Evolutionary conservation across 2,113 vertebrate genomes (phyloP).

Genomic region (Nothoprocta pentlandii): DNA sequence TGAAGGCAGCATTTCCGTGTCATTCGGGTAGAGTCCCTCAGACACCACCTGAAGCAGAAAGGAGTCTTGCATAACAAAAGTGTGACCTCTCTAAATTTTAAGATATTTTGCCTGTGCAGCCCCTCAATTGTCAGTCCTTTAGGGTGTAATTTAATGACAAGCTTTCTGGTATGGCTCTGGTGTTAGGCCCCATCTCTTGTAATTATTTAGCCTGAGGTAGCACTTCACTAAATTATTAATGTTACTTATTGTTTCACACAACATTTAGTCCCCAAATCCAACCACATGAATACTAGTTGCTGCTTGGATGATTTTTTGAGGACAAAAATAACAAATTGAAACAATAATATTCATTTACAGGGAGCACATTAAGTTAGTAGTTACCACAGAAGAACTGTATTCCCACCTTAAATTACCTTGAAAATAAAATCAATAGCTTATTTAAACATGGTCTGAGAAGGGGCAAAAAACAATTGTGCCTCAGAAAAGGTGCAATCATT

Average conservation of each 20-base stretch:
- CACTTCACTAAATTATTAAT: slow-evolving; percentile 42
- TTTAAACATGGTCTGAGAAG: slow-evolving; percentile 57
- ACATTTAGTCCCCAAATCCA: background rate
- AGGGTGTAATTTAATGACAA: background rate
- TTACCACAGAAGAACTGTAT: slow-evolving; percentile 63
- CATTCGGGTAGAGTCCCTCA: background rate
- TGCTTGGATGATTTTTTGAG: background rate
- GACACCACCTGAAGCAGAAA: background rate
- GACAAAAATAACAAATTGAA: slow-evolving; percentile 55
- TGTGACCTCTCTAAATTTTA: background rate
- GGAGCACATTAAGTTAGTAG: slow-evolving; percentile 29
- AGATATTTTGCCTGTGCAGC: background rate
- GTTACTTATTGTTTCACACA: background rate
- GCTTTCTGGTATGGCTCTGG: background rate
- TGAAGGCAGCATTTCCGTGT: background rate
- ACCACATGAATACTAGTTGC: background rate
- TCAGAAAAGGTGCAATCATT: slow-evolving; percentile 22
- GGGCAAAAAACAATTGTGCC: slow-evolving; percentile 18
- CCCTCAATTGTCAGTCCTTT: background rate
- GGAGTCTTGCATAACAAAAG: background rate
- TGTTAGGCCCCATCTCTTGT: background rate
- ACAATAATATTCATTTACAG: slow-evolving; percentile 56
- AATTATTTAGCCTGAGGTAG: slow-evolving; percentile 7
- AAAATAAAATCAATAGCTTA: slow-evolving; percentile 77
- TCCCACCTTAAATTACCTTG: slow-evolving; percentile 68